A percentile compares a stretch with the other conserved stretches of the same genome.
phyloP scores from a whole-genome alignment of 2,888 invertebrate species.

The Hemithea aestivaria region DNA sequence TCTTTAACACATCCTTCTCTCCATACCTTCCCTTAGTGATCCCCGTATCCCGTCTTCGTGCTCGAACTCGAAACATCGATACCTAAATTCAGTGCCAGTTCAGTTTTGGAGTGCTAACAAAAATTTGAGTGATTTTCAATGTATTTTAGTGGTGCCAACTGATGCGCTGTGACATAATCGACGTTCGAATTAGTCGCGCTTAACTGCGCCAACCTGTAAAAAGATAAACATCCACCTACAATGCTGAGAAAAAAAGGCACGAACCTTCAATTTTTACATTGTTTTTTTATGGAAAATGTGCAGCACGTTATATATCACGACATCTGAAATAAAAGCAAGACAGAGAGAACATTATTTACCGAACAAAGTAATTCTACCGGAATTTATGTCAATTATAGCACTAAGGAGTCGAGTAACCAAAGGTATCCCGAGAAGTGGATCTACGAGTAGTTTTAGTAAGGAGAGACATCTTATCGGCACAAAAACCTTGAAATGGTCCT shows the following conservation, averaged over 20 bases:
- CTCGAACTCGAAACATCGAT: slow-evolving; percentile 42
- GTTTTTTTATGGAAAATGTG: too few relatives aligned
- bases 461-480: slow-evolving; percentile 53
- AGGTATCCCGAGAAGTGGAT: slow-evolving; percentile 8
- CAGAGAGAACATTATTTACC: too few relatives aligned
- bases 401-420: background rate
- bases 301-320: too few relatives aligned
- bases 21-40: slow-evolving; percentile 23
- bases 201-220: slow-evolving; percentile 10
- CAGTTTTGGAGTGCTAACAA: slow-evolving; percentile 55
- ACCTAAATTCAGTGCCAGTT: slow-evolving; percentile 40
- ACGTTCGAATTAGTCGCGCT: slow-evolving; percentile 22
- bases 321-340: too few relatives aligned
- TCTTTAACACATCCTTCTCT: slow-evolving; percentile 15
- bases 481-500: slow-evolving; percentile 58
- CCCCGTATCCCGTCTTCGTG: slow-evolving; percentile 30
- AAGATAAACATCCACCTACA: slow-evolving; percentile 9
- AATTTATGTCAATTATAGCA: too few relatives aligned
- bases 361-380: too few relatives aligned
- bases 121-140: slow-evolving; percentile 47
- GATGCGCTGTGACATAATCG: slow-evolving; percentile 45
- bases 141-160: slow-evolving; percentile 54
- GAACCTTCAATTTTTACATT: too few relatives aligned
- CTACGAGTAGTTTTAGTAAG: slow-evolving; percentile 21
- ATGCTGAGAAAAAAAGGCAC: background rate